phyloP scores from a whole-genome alignment of 2,797 vertebrate species.

The Myripristis murdjan region DNA sequence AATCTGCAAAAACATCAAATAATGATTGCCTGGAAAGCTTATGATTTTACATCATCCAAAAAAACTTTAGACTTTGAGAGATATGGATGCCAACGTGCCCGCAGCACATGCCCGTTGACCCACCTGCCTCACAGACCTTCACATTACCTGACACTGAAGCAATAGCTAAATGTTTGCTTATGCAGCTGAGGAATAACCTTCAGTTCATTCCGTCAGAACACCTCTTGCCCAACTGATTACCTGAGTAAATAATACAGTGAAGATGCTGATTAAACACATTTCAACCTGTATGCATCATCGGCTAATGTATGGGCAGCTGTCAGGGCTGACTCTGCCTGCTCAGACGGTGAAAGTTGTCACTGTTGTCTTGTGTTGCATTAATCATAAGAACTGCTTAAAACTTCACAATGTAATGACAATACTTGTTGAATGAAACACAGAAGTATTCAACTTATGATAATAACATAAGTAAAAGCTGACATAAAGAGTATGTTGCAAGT shows the following conservation, averaged over 20 bases:
- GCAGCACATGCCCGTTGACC: constrained; percentile 70
- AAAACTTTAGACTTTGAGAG: constrained; percentile 79
- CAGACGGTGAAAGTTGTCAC: constrained; percentile 2
- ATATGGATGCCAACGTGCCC: constrained; percentile 70
- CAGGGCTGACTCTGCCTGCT: constrained; percentile 3
- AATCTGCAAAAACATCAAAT: constrained; percentile 1
- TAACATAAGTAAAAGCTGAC: not conserved
- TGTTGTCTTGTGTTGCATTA: constrained; percentile 21
- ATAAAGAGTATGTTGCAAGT: not conserved
- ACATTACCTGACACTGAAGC: constrained; percentile 82
- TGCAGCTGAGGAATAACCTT: constrained; percentile 75
- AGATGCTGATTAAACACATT: constrained; percentile 75
- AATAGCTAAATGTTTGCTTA: constrained; percentile 88
- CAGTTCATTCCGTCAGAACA: constrained; percentile 68
- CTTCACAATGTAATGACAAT: not conserved
- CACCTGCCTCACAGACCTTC: constrained; percentile 77
- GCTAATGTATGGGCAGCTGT: constrained; percentile 13
- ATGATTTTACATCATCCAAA: constrained; percentile 61
- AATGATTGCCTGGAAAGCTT: constrained; percentile 20
- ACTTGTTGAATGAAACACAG: constrained; percentile 2
- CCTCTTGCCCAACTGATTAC: constrained; percentile 73
- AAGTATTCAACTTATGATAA: not conserved
- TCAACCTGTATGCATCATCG: constrained; percentile 15
- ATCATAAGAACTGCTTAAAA: not conserved
- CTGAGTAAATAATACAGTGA: constrained; percentile 83